Evolutionary conservation across 2,113 vertebrate genomes (phyloP).

Genomic region (Anthoscopus minutus): DNA sequence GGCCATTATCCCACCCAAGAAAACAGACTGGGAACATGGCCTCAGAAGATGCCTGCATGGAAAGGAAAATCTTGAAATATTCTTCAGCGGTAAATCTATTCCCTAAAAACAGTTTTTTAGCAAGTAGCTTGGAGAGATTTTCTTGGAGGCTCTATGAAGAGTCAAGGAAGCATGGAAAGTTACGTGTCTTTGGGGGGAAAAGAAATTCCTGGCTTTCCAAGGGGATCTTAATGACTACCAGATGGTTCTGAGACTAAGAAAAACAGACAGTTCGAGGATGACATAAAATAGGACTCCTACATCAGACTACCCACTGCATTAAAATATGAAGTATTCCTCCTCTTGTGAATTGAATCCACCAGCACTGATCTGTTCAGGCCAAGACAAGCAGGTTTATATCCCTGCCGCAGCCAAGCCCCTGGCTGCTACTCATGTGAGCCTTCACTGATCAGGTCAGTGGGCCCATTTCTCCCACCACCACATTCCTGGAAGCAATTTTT

Average conservation of each 20-base stretch:
- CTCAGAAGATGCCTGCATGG: background rate
- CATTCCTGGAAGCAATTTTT: background rate
- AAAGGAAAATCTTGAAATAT: background rate
- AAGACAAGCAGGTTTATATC: background rate
- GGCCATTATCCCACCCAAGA: background rate
- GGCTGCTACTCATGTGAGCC: background rate
- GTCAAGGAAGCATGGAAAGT: background rate
- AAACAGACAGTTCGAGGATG: background rate
- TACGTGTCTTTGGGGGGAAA: background rate
- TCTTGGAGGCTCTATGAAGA: background rate
- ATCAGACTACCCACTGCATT: background rate
- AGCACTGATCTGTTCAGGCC: background rate
- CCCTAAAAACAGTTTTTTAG: background rate
- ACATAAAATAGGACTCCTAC: background rate
- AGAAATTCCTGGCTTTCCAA: constrained; percentile 7
- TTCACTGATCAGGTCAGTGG: background rate
- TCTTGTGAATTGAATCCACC: background rate
- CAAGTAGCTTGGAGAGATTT: constrained; percentile 19
- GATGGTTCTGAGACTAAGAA: background rate
- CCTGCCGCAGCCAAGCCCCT: background rate
- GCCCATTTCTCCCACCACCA: background rate
- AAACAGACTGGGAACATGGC: background rate
- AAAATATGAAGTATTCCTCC: background rate
- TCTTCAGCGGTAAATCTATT: background rate
- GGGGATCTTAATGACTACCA: constrained; percentile 15